Evolutionary conservation across 2,113 vertebrate genomes (phyloP).

Genomic region (Protobothrops mucrosquamatus): DNA sequence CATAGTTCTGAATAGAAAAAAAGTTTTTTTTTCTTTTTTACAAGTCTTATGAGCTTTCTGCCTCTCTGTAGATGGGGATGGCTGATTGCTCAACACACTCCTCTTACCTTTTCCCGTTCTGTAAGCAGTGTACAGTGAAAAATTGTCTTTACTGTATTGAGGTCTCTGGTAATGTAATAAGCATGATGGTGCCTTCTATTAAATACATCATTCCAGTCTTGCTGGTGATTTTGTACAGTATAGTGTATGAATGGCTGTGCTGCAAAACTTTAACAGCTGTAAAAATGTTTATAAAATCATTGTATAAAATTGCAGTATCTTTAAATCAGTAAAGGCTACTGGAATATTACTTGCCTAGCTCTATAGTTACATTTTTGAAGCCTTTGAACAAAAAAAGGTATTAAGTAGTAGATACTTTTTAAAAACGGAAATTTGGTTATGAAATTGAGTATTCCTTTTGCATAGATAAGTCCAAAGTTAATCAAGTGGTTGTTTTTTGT

Average conservation of each 20-base stretch:
- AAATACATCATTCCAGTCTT: constrained; percentile 90
- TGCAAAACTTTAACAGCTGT: constrained; percentile 76
- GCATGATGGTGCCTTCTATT: constrained; percentile 97
- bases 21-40: constrained; percentile 37
- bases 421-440: constrained; percentile 24
- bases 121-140: constrained; percentile 87
- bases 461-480: constrained; percentile 46
- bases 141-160: constrained; percentile 84
- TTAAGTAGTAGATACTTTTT: constrained; percentile 30
- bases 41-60: constrained; percentile 67
- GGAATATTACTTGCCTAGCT: constrained; percentile 71
- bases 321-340: constrained; percentile 77
- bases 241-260: constrained; percentile 77
- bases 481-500: constrained; percentile 40
- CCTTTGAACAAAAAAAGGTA: constrained; percentile 61
- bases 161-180: constrained; percentile 82
- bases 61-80: constrained; percentile 74
- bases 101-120: constrained; percentile 60
- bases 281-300: constrained; percentile 71
- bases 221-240: constrained; percentile 83
- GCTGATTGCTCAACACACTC: constrained; percentile 72
- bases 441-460: constrained; percentile 34
- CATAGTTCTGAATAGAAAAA: constrained; percentile 61
- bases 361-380: constrained; percentile 63
- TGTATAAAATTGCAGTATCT: constrained; percentile 86